Base-by-base conservation (phyloP, 2,113 vertebrate species). In the Mystacornis crossleyi region DNA sequence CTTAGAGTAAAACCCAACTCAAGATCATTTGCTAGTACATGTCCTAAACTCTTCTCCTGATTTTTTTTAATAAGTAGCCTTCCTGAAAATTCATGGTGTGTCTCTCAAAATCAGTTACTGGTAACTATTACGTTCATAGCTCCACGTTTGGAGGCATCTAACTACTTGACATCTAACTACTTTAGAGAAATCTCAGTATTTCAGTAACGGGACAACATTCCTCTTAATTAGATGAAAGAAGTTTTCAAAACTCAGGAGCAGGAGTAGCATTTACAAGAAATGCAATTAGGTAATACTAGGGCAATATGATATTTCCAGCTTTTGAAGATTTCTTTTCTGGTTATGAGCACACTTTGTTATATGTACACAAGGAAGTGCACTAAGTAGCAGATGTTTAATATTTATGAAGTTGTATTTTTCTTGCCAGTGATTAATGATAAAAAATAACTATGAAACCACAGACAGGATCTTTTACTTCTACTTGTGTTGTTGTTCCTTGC, bases 381-480 rank as follows among this genome's bases (percentile, higher is more conserved):
- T 43, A 58, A 70, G n/a, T 81, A 82, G 85, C 47, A 81, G 51
- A 95, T 48, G n/a, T 89, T 96, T 64, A 94, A 89, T 77, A 38
- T 77, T 66, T 72, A 83, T 60, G 42, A 87, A 93, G 82, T n/a
- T 18, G 13, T 77, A 58, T 75, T 95, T 97, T 95, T 73, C 71
- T 87, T 89, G 23, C 18, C 51, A 84, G 51, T 78, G 78, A 65
- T 95, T 90, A 96, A 69, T 82, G 34, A 81, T 50, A 81, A 83
- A 60, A 96, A 79, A 50, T 86, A 79, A 38, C 31, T 80, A 66
- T 81, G 62, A 96, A 95, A 69, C 47, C 73, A 71, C 61, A 67
- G 57, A 73, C 48, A 95, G 93, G 77, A 96, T 85, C 40, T 45
- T 60, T 95, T 73, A 74, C 25, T 96, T 84, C 65, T 82, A 62